Conservation (phyloP, 2,113 vertebrate genomes). For the Phalacrocorax carbo region DNA sequence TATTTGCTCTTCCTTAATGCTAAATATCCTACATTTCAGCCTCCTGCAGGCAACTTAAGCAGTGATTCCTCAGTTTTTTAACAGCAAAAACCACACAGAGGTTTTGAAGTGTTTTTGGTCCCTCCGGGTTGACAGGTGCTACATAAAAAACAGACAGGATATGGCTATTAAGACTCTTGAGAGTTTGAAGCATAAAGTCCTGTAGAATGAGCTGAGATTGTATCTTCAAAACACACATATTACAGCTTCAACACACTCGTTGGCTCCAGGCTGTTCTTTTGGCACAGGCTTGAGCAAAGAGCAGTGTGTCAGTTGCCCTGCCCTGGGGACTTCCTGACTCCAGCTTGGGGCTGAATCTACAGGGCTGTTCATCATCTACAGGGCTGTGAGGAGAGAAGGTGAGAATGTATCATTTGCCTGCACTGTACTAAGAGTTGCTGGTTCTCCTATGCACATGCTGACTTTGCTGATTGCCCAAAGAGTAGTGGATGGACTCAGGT, state of each 20-base stretch:
- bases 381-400: not conserved
- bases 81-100: conserved; percentile 19
- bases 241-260: rapidly evolving
- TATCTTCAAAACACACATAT: conserved; percentile 4
- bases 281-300: not conserved
- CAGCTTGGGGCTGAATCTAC: not conserved
- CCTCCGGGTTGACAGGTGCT: conserved; percentile 57
- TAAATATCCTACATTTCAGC: conserved; percentile 62
- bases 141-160: conserved; percentile 60
- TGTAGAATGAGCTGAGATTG: conserved; percentile 31
- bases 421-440: not conserved
- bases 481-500: not conserved
- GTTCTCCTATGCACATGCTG: not conserved
- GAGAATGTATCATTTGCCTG: not conserved
- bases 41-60: conserved; percentile 63
- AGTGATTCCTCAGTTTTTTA: conserved; percentile 47
- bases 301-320: not conserved
- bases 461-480: not conserved
- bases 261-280: not conserved
- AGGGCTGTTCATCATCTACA: not conserved
- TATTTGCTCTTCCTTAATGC: conserved; percentile 64
- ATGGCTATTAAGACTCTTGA: conserved; percentile 50
- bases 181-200: conserved; percentile 28
- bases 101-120: conserved; percentile 56
- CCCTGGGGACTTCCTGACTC: not conserved